Base-by-base conservation (phyloP, 1,140 invertebrate species). In the Cyrtorhinus lividipennis region DNA sequence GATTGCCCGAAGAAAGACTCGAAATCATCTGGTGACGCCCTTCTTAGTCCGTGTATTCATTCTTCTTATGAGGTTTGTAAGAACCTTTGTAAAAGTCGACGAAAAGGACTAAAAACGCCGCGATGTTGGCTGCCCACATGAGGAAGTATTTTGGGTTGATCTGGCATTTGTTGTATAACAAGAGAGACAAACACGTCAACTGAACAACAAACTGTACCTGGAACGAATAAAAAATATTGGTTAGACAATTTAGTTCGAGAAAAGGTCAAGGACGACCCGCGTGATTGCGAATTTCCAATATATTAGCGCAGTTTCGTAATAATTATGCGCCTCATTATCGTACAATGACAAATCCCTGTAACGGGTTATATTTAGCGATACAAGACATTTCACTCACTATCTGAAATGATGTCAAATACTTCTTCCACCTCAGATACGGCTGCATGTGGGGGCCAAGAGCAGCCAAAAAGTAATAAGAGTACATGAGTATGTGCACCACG, bases 361-460 rank as follows among this genome's bases (percentile, higher is more conserved):
- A n/a, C n/a, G n/a, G n/a, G n/a, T n/a, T n/a, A n/a, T n/a, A n/a
- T n/a, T n/a, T n/a, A n/a, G n/a, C n/a, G n/a, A n/a, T n/a, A n/a
- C n/a, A n/a, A n/a, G n/a, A n/a, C n/a, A n/a, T n/a, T n/a, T n/a
- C n/a, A 68, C 72, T 75, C 75, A 83, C 83, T 76, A 89, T 72
- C 72, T 89, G 87, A 48, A 87, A 78, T 68, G 76, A 76, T 0
- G 87, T 89, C 72, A 89, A 80, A 71, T 89, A 86, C 69, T 83
- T 86, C 69, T 89, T 89, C 84, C 86, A 90, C 85, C 85, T 88
- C 1, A 88, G 69, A 65, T 83, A 86, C 68, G 84, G 84, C 67
- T 79, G 81, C 66, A 83, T 81, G 27, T 78, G 69, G 1, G 85
- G 84, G 18, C 84, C 84, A 58, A 88, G 68, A 0, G 85, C 82